A percentile compares a stretch with the other conserved stretches of the same genome.
phyloP scores from a whole-genome alignment of 2,113 vertebrate species.

The Cacatua alba region DNA sequence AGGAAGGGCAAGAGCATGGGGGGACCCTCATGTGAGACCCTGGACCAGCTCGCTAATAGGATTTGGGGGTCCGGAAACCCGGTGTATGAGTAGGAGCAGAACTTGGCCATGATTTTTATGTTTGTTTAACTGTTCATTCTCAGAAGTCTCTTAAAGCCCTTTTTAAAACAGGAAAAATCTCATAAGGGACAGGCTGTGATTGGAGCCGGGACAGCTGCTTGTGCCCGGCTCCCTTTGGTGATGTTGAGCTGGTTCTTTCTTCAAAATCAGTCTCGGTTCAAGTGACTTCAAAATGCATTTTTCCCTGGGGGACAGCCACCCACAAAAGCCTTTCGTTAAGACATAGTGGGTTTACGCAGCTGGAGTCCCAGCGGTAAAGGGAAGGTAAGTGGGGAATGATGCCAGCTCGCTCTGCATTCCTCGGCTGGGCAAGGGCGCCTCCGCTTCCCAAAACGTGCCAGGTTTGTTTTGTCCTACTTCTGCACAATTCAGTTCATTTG shows the following conservation, averaged over 20 bases:
- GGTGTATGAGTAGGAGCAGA: neutral
- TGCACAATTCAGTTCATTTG: neutral
- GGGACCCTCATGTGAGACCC: neutral
- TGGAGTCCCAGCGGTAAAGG: neutral
- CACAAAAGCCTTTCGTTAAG: neutral
- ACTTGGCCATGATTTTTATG: neutral
- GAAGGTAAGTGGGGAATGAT: neutral
- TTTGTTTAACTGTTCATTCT: neutral
- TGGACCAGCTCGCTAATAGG: fast-evolving
- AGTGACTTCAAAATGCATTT: neutral
- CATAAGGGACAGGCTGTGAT: neutral
- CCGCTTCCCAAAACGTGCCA: neutral
- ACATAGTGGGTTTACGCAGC: neutral
- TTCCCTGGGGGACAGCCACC: neutral
- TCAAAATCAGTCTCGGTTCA: neutral
- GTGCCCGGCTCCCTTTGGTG: neutral
- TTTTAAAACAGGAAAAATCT: neutral
- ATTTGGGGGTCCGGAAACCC: neutral
- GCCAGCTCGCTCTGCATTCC: fast-evolving
- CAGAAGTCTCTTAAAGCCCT: neutral
- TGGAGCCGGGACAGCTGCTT: fast-evolving
- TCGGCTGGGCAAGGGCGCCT: neutral
- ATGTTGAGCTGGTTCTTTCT: neutral
- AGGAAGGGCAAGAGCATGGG: fast-evolving
- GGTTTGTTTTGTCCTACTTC: neutral